Base-by-base conservation (phyloP, 2,113 vertebrate genomes). In the Alouatta palliata region DNA sequence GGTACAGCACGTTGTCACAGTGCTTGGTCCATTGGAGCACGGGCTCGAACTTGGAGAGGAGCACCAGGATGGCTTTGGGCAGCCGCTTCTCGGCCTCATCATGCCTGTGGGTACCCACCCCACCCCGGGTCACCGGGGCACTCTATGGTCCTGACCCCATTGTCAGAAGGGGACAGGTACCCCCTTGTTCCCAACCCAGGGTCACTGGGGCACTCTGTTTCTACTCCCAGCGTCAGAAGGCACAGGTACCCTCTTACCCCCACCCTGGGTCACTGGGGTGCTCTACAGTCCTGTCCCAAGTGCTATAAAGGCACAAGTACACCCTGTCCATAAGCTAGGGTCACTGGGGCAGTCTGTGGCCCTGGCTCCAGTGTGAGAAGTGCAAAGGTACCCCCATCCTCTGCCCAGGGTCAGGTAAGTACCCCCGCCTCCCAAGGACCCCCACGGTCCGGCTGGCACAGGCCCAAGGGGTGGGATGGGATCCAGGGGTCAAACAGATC, bases 1-100 rank as follows among this genome's bases (percentile, higher is more conserved):
- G 99, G 98, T 99, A 99, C 40, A 99, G 99, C 94, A 99, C 95
- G 96, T 99, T 99, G 98, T 99, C 99, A 86, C 99, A 99, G 97
- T 99, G 98, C 95, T 98, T 99, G 1, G 99, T 99, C 99, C 99
- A 99, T 92, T 97, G 98, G 37, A 99, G 98, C 95, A 99, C 98
- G 0, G 99, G 99, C 94, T 99, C 99, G 32, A 99, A 99, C 97
- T 99, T 99, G 94, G 99, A 99, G 94, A 99, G 98, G 73, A 99
- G 97, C 97, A 99, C 99, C 98, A 99, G 98, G 95, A 98, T 99
- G 21, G 98, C 98, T 97, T 99, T 99, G 66, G 99, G 99, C 95
- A 99, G 98, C 37, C 99, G 99, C 98, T 99, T 99, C 98, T 99
- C 99, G 0, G 99, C 99, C 97, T 99, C 99, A 0, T 99, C 99